Evolutionary conservation across 2,797 vertebrate species (phyloP), one percentile per base, ranked within the genome.

Genomic region (Paedocypris micromegethes): DNA sequence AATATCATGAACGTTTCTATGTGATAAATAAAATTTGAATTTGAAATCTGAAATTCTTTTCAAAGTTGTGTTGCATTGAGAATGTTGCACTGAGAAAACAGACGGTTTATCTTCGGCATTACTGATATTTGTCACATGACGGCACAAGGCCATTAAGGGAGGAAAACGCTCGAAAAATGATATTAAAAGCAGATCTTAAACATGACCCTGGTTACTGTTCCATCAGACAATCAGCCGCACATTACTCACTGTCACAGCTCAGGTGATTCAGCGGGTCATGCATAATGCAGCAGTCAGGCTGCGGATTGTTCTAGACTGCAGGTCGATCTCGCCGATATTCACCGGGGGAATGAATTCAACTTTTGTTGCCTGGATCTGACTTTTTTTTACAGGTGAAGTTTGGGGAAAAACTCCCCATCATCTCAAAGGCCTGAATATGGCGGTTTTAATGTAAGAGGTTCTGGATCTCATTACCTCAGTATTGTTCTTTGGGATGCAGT

Each of bases 181-280:
- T 52, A 77, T 80, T 78, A 78, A 75, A 80, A 79, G 75, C 53
- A 80, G 42, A 61, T 58, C 46, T 70, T 78, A 70, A 79, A 79
- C 63, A 48, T 8, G 38, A 65, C 68, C 72, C 72, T 65, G 64
- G 58, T 77, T 53, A 61, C 52, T 74, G 64, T 49, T 66, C 58
- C 51, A 67, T 65, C 62, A 51, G 62, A 53, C 43, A 47, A 60
- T 66, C 59, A 64, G 61, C 52, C 67, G 43, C 75, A 73, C 78
- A 81, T 85, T 81, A 79, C 73, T 82, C 79, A 82, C 55, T 77
- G 75, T 85, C 79, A 83, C 78, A 66, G 75, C 80, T 80, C 79
- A 82, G 82, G 80, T 83, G 69, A 83, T 86, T 84, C 70, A 74
- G 74, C 66, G 42, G 78, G n/a, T 48, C 58, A 80, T 86, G 75